These are phyloP conservation scores for Phaethornis superciliosus DNA, from an alignment of 2,113 vertebrate species.

Conservation along the genomic window DNA sequence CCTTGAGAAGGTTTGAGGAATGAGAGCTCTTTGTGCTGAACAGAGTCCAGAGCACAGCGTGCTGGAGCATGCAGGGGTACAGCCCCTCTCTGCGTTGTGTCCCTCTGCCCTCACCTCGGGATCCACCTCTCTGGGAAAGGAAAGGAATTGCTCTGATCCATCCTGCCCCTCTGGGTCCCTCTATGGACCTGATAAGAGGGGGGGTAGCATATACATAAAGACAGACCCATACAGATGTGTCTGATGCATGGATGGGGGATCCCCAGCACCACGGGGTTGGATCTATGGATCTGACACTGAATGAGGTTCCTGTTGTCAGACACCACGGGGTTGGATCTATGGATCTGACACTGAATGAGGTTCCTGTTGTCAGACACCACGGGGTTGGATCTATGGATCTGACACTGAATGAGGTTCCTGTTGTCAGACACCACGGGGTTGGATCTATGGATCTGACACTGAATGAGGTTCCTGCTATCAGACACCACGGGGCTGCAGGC, in stretches of 20 bases:
- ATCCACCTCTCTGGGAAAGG: too few relatives aligned
- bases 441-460: neutral
- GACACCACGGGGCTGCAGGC: neutral
- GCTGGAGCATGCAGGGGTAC: neutral
- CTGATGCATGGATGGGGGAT: neutral
- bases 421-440: neutral
- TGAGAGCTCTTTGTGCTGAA: neutral
- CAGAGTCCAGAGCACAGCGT: neutral
- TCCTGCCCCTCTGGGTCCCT: neutral
- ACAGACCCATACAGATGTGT: too few relatives aligned
- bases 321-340: neutral
- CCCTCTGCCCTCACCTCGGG: neutral
- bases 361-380: neutral
- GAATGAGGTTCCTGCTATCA: neutral
- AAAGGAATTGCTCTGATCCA: neutral
- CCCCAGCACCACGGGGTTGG: neutral
- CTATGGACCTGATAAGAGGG: too few relatives aligned
- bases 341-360: neutral
- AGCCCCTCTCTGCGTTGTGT: neutral
- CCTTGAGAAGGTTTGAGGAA: neutral
- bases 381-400: neutral
- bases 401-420: rapidly evolving
- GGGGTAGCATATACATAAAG: too few relatives aligned
- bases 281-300: neutral
- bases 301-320: neutral